These are phyloP conservation scores for Phengaris arion DNA, from an alignment of 2,888 invertebrate species.

Conservation along the genomic window DNA sequence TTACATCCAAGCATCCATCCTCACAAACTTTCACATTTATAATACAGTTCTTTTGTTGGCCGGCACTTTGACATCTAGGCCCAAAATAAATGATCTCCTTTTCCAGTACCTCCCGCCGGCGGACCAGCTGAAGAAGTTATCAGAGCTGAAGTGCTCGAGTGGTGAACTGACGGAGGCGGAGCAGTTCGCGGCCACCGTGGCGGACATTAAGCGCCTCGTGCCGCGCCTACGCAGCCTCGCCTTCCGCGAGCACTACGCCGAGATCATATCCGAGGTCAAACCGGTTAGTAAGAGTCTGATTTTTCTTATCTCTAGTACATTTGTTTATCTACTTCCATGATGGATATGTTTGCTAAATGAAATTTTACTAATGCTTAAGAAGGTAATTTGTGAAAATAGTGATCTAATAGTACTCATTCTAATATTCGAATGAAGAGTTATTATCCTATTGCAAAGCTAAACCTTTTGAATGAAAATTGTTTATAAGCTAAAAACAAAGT, in stretches of 20 bases:
- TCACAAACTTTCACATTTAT: too few species aligned
- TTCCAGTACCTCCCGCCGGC: slow-evolving; percentile 92
- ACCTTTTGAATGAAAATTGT: too few species aligned
- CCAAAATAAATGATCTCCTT: slow-evolving; percentile 4
- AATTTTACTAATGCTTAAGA: too few species aligned
- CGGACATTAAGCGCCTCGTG: slow-evolving; percentile 91
- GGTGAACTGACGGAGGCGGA: slow-evolving; percentile 93
- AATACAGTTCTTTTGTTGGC: not conserved
- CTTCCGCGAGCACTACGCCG: slow-evolving; percentile 92
- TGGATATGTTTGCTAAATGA: too few species aligned
- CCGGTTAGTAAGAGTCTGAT: slow-evolving; percentile 81
- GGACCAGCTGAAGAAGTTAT: slow-evolving; percentile 91
- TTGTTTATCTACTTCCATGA: too few species aligned
- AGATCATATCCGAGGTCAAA: slow-evolving; percentile 92
- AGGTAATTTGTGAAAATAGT: too few species aligned
- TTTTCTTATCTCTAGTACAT: too few species aligned
- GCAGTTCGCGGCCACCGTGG: slow-evolving; percentile 94
- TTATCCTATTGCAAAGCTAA: too few species aligned
- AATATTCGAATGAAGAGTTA: too few species aligned
- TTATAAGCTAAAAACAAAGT: too few species aligned
- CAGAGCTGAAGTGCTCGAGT: slow-evolving; percentile 87
- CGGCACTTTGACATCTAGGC: not conserved
- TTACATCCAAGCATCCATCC: too few species aligned
- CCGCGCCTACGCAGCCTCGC: slow-evolving; percentile 93
- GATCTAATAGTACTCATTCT: too few species aligned